Conservation (phyloP, 2,113 vertebrate genomes). For the Macquaria australasica region DNA sequence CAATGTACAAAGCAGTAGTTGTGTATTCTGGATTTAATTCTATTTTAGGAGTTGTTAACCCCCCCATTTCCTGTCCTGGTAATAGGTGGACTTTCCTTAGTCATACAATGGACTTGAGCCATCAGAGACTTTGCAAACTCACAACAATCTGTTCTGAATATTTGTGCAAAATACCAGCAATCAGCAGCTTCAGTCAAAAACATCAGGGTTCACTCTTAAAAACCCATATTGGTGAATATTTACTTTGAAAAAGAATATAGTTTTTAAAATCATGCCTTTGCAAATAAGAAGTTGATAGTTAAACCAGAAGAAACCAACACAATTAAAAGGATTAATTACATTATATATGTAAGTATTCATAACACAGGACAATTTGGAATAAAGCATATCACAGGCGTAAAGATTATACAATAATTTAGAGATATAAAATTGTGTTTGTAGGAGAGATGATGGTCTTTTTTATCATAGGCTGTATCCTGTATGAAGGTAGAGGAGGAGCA, state of each 20-base stretch:
- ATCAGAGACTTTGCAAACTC: background rate
- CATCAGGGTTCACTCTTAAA: background rate
- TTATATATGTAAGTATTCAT: background rate
- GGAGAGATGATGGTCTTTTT: background rate
- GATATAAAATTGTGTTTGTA: background rate
- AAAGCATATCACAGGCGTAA: background rate
- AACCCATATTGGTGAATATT: background rate
- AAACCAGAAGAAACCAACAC: background rate
- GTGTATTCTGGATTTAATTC: constrained; percentile 3
- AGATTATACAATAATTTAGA: background rate
- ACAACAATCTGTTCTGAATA: background rate
- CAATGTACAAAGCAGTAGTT: background rate
- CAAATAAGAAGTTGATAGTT: background rate
- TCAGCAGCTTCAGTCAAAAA: background rate
- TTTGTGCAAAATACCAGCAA: background rate
- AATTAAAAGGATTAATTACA: background rate
- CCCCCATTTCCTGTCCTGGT: background rate
- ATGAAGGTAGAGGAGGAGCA: background rate
- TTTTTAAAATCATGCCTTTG: background rate
- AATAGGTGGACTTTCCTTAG: background rate
- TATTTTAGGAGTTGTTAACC: background rate
- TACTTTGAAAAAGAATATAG: background rate
- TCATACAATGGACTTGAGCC: background rate
- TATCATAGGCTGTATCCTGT: background rate
- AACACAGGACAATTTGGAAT: background rate